Base-by-base conservation (phyloP, 2,113 vertebrate genomes). In the Notiomystis cincta region DNA sequence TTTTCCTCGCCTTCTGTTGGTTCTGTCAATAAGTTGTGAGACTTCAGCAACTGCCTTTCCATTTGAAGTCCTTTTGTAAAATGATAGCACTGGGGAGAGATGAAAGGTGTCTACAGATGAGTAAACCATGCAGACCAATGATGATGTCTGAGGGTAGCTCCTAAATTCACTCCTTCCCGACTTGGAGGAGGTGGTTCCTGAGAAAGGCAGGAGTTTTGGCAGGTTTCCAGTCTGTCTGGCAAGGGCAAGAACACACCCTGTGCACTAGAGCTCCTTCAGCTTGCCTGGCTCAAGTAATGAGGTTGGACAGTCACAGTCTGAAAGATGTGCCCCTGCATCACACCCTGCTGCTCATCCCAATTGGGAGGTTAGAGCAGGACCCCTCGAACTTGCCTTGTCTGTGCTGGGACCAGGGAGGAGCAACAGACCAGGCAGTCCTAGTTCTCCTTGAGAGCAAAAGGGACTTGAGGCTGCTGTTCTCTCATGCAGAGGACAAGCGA, bases 11-110 rank as follows among this genome's bases (percentile, higher is more conserved):
- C 95, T 96, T 94, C 94, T 97, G 97, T 94, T 97, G 95, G 94
- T 97, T 96, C 96, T 97, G 97, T 97, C 97, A 97, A 15, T 97
- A 98, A 97, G 91, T 96, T 64, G 67, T 92, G 87, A 96, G 94
- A 93, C 92, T 91, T 90, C 80, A 91, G 86, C 42, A 77, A 67
- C 93, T 85, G 87, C 57, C 84, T 84, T 94, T 89, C 86, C 15
- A 61, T 95, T 89, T 84, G 92, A 93, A 97, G 92, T 95, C 91
- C 83, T 85, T 67, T 47, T 19, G 60, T 92, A 90, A 94, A 93
- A 82, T 81, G 92, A 83, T 82, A 47, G 85, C 40, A 2, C 47
- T 76, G 82, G 82, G 56, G 66, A 93, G 75, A 91, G 54, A 91
- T 33, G 70, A 77, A 62, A 83, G 25, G 72, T 93, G 87, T 66